Evolutionary conservation across 2,797 vertebrate species (phyloP).

Genomic region (Cryptoblepharus egeriae): DNA sequence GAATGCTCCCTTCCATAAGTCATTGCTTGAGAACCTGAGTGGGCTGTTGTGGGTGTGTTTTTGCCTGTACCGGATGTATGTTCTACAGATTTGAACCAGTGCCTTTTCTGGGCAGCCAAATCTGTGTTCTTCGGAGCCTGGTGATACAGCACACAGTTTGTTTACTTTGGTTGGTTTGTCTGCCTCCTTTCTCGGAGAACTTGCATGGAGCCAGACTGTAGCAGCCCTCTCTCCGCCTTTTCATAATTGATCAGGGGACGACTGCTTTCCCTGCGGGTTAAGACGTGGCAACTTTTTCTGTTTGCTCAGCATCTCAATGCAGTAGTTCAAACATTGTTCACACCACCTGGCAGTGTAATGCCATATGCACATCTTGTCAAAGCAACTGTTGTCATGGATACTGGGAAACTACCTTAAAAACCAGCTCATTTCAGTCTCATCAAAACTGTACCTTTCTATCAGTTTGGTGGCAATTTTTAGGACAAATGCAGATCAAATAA

Average conservation of each 20-base stretch:
- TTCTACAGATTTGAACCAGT: slow-evolving; percentile 76
- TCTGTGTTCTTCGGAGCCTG: slow-evolving; percentile 94
- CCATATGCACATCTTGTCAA: slow-evolving; percentile 99
- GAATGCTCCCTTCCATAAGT: slow-evolving; percentile 56
- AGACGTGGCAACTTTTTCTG: slow-evolving; percentile 98
- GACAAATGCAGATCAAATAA: slow-evolving; percentile 60
- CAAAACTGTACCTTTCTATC: slow-evolving; percentile 88
- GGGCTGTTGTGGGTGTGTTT: slow-evolving; percentile 72
- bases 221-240: slow-evolving; percentile 93
- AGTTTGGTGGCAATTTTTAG: slow-evolving; percentile 72
- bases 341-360: slow-evolving; percentile 98
- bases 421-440: slow-evolving; percentile 89
- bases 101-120: slow-evolving; percentile 88
- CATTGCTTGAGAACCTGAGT: slow-evolving; percentile 71
- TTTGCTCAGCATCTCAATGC: slow-evolving; percentile 99
- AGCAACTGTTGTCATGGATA: slow-evolving; percentile 99
- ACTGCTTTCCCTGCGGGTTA: slow-evolving; percentile 95
- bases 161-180: slow-evolving; percentile 95
- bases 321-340: slow-evolving; percentile 99
- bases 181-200: slow-evolving; percentile 92
- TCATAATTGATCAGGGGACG: slow-evolving; percentile 99
- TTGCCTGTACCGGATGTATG: slow-evolving; percentile 77
- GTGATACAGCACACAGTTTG: slow-evolving; percentile 93
- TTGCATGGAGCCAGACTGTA: slow-evolving; percentile 90
- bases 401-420: slow-evolving; percentile 93